Evolutionary conservation across 2,888 invertebrate species (phyloP).

Genomic region (Anthrax anthrax): DNA sequence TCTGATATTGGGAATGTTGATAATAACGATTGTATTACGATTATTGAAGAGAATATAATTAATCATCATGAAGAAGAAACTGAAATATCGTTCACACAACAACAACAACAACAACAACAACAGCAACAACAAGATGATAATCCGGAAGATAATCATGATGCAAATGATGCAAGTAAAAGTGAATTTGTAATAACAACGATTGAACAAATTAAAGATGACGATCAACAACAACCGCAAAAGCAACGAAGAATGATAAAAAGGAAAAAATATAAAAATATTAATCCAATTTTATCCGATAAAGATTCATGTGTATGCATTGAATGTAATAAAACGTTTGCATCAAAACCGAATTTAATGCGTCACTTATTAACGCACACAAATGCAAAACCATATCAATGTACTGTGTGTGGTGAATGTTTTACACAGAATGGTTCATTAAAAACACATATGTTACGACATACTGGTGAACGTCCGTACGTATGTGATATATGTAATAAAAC

Average conservation of each 20-base stretch:
- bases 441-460: constrained; percentile 9
- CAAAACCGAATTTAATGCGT: constrained; percentile 7
- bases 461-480: constrained; percentile 7
- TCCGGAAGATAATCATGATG: background rate
- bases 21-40: too few species aligned
- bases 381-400: constrained; percentile 6
- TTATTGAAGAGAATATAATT: too few species aligned
- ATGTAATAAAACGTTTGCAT: constrained; percentile 8
- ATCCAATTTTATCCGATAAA: background rate
- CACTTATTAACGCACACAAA: constrained; percentile 8
- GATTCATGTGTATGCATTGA: background rate
- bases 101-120: too few species aligned
- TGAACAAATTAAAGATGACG: too few species aligned
- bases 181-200: too few species aligned
- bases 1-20: too few species aligned
- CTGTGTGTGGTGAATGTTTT: constrained; percentile 6
- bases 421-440: constrained; percentile 7
- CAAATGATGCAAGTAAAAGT: background rate
- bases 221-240: too few species aligned
- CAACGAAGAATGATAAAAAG: too few species aligned
- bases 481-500: constrained; percentile 6
- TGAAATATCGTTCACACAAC: too few species aligned
- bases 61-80: too few species aligned
- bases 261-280: background rate
- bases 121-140: too few species aligned